Conservation (phyloP, 2,888 invertebrate genomes). For the Eledona agricola region DNA sequence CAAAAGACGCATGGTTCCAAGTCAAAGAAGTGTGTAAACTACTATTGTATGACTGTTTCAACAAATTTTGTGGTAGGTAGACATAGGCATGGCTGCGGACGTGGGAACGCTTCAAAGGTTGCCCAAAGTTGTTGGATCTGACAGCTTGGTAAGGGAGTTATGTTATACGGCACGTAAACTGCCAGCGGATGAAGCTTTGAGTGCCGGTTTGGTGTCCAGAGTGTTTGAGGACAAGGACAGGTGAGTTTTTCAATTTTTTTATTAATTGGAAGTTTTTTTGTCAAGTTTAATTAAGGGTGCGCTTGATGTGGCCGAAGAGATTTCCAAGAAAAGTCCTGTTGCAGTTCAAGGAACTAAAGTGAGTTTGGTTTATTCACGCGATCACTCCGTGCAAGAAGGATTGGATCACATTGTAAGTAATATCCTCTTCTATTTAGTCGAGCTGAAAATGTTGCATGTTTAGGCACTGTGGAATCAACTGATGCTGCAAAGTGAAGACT, state of each 20-base stretch:
- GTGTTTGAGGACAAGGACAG: conserved; percentile 74
- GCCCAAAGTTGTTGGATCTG: conserved; percentile 89
- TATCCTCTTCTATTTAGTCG: conserved; percentile 14
- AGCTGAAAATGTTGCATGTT: conserved; percentile 50
- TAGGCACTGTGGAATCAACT: conserved; percentile 83
- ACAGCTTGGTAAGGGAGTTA: conserved; percentile 87
- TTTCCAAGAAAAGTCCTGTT: conserved; percentile 91
- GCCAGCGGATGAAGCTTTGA: conserved; percentile 79
- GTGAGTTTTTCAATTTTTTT: conserved; percentile 58
- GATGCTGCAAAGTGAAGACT: conserved; percentile 93
- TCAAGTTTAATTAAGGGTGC: conserved; percentile 71
- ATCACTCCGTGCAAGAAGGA: conserved; percentile 86
- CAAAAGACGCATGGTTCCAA: conserved; percentile 89
- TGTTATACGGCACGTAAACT: conserved; percentile 88
- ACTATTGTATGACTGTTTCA: neutral
- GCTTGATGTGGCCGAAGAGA: conserved; percentile 76
- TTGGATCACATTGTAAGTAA: conserved; percentile 87
- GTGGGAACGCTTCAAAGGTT: conserved; percentile 93
- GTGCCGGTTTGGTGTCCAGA: conserved; percentile 84
- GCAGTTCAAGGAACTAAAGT: conserved; percentile 93
- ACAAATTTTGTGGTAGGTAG: conserved; percentile 60
- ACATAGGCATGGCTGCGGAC: conserved; percentile 92
- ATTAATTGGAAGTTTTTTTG: conserved; percentile 25
- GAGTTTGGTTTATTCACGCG: conserved; percentile 84
- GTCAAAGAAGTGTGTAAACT: conserved; percentile 77